Conservation (phyloP, 2,797 vertebrate species). For the Lateolabrax maculatus region DNA sequence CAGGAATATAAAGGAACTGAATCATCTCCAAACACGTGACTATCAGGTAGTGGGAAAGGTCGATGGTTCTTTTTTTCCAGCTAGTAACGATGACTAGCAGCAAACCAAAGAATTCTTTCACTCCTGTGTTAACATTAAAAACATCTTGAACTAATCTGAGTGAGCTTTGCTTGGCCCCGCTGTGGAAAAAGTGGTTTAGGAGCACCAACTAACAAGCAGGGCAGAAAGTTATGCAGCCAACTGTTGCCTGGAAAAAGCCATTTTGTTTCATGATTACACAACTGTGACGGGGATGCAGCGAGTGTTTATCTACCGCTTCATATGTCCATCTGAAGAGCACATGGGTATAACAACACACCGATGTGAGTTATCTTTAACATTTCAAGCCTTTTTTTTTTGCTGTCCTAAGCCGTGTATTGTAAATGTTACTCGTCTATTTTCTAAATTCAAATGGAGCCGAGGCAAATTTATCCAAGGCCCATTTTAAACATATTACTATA, state of each 20-base stretch:
- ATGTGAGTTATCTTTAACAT: neutral
- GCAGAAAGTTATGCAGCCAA: slow-evolving; percentile 22
- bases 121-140: slow-evolving; percentile 40
- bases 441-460: slow-evolving; percentile 1
- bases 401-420: neutral
- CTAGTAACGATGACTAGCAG: slow-evolving; percentile 11
- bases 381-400: neutral
- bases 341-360: slow-evolving; percentile 1
- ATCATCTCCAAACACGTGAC: neutral
- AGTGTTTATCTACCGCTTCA: slow-evolving; percentile 23
- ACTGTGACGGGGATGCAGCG: slow-evolving; percentile 6
- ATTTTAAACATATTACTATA: neutral
- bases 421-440: neutral
- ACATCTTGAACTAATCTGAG: slow-evolving; percentile 55
- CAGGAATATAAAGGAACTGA: slow-evolving; percentile 8
- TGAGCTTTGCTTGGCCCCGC: slow-evolving; percentile 49
- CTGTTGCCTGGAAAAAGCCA: slow-evolving; percentile 29
- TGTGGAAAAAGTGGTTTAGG: slow-evolving; percentile 54
- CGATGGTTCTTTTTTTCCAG: neutral
- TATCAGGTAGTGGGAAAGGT: neutral
- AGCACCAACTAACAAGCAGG: slow-evolving; percentile 33
- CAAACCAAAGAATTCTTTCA: slow-evolving; percentile 16
- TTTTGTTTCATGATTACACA: slow-evolving; percentile 28
- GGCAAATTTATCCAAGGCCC: neutral
- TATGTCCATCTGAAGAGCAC: slow-evolving; percentile 8